These are phyloP conservation scores for Numenius arquata DNA, from an alignment of 2,113 vertebrate genomes.

Conservation along the genomic window DNA sequence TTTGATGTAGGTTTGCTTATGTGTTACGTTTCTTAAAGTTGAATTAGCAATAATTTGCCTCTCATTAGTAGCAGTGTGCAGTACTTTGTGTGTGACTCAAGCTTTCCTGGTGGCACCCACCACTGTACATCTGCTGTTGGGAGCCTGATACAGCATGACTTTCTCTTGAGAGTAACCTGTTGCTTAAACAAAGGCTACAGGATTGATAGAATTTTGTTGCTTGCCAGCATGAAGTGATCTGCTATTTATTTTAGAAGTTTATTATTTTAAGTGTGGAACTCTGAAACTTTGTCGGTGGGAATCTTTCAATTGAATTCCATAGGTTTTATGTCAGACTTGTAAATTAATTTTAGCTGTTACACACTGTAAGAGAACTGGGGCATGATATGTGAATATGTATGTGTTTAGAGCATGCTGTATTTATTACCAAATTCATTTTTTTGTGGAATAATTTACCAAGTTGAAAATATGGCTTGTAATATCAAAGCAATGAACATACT, in stretches of 20 bases:
- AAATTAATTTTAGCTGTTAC: not conserved
- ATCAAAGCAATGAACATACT: not conserved
- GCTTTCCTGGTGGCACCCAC: not conserved
- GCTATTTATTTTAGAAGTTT: not conserved
- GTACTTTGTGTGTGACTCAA: not conserved
- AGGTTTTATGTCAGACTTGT: not conserved
- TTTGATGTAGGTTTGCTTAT: not conserved
- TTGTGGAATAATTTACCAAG: not conserved
- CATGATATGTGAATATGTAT: not conserved
- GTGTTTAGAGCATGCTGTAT: not conserved
- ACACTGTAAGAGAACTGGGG: not conserved
- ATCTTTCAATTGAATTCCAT: not conserved
- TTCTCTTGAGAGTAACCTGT: not conserved
- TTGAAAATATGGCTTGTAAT: not conserved
- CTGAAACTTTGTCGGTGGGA: not conserved
- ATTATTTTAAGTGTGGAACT: not conserved
- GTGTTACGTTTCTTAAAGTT: accelerated
- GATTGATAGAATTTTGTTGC: not conserved
- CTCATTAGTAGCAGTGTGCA: not conserved
- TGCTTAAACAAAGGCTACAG: not conserved
- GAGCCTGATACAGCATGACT: not conserved
- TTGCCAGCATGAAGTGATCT: not conserved
- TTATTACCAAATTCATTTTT: not conserved
- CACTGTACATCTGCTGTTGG: not conserved
- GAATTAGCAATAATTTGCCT: not conserved